These are phyloP conservation scores for Nomada goodeniana DNA, from an alignment of 2,888 invertebrate genomes.

Conservation along the genomic window DNA sequence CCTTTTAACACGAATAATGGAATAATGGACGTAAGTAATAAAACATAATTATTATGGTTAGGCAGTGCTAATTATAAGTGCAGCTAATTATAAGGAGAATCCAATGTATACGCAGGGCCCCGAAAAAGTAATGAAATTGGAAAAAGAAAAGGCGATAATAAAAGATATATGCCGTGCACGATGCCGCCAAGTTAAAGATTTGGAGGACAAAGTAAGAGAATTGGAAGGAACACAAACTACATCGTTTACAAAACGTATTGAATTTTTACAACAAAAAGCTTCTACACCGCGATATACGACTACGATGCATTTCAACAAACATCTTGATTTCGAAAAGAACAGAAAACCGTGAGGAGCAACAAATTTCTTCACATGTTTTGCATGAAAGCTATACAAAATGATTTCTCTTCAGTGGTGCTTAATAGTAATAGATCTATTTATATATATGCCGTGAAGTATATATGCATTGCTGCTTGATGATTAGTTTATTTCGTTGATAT, in stretches of 20 bases:
- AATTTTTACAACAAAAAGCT: constrained; percentile 16
- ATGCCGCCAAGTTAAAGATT: constrained; percentile 77
- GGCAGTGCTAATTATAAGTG: neutral
- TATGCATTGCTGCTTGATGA: constrained; percentile 4
- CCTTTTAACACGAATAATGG: constrained; percentile 73
- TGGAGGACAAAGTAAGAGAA: constrained; percentile 67
- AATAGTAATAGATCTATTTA: neutral
- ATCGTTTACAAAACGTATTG: constrained; percentile 1
- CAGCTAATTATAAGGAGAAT: neutral
- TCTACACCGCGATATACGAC: neutral
- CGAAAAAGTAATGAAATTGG: constrained; percentile 84
- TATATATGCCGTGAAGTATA: neutral
- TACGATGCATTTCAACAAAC: neutral
- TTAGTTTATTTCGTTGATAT: constrained; percentile 12
- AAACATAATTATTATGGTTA: neutral
- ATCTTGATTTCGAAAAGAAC: constrained; percentile 26
- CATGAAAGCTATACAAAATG: constrained; percentile 6
- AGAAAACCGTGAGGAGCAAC: constrained; percentile 23
- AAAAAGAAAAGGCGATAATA: constrained; percentile 85
- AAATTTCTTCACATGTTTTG: constrained; percentile 16
- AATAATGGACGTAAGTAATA: constrained; percentile 72
- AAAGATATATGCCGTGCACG: constrained; percentile 85
- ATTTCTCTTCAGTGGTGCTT: constrained; percentile 7
- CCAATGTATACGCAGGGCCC: constrained; percentile 41
- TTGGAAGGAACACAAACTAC: constrained; percentile 39